Conservation (phyloP, 2,888 invertebrate species). For the Perizoma affinitatum region DNA sequence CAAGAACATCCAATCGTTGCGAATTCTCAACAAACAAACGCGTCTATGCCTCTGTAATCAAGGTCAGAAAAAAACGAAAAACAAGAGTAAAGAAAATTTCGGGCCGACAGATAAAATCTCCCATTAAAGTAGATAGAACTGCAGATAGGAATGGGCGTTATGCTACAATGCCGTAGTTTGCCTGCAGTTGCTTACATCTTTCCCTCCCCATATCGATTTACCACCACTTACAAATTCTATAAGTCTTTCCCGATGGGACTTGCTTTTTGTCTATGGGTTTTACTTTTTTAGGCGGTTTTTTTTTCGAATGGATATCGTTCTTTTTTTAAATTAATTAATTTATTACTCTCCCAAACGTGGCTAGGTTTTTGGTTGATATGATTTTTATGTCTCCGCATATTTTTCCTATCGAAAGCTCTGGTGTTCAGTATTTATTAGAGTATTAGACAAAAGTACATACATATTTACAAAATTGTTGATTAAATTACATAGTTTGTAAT, state of each 20-base stretch:
- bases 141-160: slow-evolving; percentile 76
- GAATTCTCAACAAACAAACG: slow-evolving; percentile 1
- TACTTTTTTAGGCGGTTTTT: slow-evolving; percentile 4
- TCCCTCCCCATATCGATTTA: slow-evolving; percentile 76
- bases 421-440: no score
- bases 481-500: neutral
- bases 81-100: slow-evolving; percentile 22
- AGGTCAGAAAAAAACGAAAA: neutral
- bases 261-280: slow-evolving; percentile 23
- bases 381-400: neutral
- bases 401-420: neutral
- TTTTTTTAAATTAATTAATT: slow-evolving; percentile 4
- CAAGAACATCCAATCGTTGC: neutral
- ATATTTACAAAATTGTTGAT: neutral
- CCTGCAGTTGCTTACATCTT: slow-evolving; percentile 79
- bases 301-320: neutral
- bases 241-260: slow-evolving; percentile 42
- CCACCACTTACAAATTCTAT: slow-evolving; percentile 55
- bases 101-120: slow-evolving; percentile 35
- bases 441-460: no score
- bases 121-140: slow-evolving; percentile 52
- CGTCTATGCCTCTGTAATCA: neutral
- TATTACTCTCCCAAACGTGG: neutral
- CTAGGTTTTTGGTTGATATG: neutral
- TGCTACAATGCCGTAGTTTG: slow-evolving; percentile 77